Evolutionary conservation across 2,888 invertebrate species (phyloP).

Genomic region (Choristoneura rosaceana): DNA sequence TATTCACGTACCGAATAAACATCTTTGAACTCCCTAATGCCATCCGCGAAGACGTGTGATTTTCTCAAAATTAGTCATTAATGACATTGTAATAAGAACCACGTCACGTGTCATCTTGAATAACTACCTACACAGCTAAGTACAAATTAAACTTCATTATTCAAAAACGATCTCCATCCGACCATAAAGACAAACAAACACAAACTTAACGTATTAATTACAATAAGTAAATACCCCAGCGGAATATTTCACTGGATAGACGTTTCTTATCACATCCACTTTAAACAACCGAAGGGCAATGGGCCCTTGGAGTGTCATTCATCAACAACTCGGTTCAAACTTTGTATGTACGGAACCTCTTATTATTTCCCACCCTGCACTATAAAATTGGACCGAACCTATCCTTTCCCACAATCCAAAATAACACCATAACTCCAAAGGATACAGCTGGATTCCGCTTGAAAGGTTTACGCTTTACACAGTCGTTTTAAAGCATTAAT

Average conservation of each 20-base stretch:
- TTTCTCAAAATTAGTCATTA: no score
- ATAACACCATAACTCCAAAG: slow-evolving; percentile 47
- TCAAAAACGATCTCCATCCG: slow-evolving; percentile 39
- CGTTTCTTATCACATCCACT: slow-evolving; percentile 84
- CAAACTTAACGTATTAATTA: slow-evolving; percentile 49
- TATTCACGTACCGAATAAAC: no score
- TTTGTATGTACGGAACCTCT: slow-evolving; percentile 81
- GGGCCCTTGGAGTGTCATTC: slow-evolving; percentile 85
- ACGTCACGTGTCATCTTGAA: no score
- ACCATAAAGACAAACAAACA: slow-evolving; percentile 43
- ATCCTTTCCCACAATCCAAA: slow-evolving; percentile 46
- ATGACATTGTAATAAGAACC: no score
- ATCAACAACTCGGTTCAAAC: slow-evolving; percentile 80
- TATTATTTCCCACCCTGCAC: slow-evolving; percentile 81
- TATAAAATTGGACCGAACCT: slow-evolving; percentile 82
- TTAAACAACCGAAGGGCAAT: slow-evolving; percentile 85
- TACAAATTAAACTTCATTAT: slow-evolving; percentile 29
- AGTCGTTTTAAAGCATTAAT: slow-evolving; percentile 82
- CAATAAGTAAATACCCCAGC: slow-evolving; percentile 52
- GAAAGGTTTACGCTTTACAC: slow-evolving; percentile 51
- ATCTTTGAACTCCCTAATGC: background rate
- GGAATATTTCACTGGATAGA: slow-evolving; percentile 80
- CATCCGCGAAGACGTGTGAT: no score
- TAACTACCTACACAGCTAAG: background rate
- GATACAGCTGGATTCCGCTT: slow-evolving; percentile 53